phyloP scores from a whole-genome alignment of 2,888 invertebrate genomes.

The Pollenia griseotomentosa region DNA sequence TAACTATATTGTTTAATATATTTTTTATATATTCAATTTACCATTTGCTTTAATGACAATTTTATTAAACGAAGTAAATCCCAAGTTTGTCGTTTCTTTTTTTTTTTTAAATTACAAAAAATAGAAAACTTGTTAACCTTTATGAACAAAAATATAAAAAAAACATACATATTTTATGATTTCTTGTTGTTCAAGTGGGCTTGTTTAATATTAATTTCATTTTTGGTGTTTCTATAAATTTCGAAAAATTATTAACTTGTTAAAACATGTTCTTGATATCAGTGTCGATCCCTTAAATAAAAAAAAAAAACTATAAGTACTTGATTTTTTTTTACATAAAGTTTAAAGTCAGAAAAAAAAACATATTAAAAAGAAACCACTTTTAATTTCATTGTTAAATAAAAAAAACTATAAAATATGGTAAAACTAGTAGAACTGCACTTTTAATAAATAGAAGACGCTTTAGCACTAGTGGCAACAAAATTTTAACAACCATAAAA shows the following conservation, averaged over 20 bases:
- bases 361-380: slow-evolving; percentile 21
- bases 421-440: slow-evolving; percentile 32
- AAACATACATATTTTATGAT: slow-evolving; percentile 64
- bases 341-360: not conserved
- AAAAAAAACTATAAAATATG: slow-evolving; percentile 17
- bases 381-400: slow-evolving; percentile 55
- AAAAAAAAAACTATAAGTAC: slow-evolving; percentile 25
- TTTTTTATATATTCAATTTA: not conserved
- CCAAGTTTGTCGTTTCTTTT: slow-evolving; percentile 21
- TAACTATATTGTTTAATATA: not conserved
- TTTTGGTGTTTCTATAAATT: slow-evolving; percentile 7
- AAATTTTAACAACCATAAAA: slow-evolving; percentile 10
- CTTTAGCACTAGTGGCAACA: not conserved
- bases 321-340: slow-evolving; percentile 9
- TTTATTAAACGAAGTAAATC: slow-evolving; percentile 29
- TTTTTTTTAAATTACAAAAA: slow-evolving; percentile 34
- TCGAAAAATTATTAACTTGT: slow-evolving; percentile 1
- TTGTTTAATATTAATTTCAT: not conserved
- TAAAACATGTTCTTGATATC: slow-evolving; percentile 57
- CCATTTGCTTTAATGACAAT: slow-evolving; percentile 6
- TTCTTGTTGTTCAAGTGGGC: slow-evolving; percentile 10
- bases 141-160: slow-evolving; percentile 71
- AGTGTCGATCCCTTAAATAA: slow-evolving; percentile 8
- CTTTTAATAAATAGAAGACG: not conserved
- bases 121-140: slow-evolving; percentile 82